Evolutionary conservation across 2,888 invertebrate species (phyloP), one percentile per base, ranked within the genome.

Genomic region (Mythimna vitellina): DNA sequence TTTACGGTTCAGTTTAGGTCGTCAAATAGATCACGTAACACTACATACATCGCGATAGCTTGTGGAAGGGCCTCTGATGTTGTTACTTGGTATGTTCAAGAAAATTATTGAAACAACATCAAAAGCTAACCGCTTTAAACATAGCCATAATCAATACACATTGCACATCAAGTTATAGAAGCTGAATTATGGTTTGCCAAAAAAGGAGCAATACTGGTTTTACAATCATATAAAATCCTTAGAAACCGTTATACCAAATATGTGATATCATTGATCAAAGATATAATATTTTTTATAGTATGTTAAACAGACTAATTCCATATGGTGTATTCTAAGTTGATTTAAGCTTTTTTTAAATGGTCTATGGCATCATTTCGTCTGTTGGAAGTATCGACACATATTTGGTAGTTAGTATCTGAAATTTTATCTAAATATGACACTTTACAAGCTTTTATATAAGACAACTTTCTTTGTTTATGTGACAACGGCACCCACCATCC

Each of bases 61-160:
- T 0, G 42, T 14, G 14, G 5, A 12, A 14, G 12, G 12, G 42
- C 42, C 12, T 42, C 14, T 42, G 14, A 14, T 14, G 20, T 38
- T 35, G 7, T 25, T 17, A n/a, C 5, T 17, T 35, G 6, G 12
- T 72, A 60, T 46, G 35, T 68, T 61, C 35, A 49, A 56, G 46
- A 54, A 61, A 67, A 22, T 61, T 51, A 38, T 12, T 38, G n/a
- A 63, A 38, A 7, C 12, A 68, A 56, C n/a, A 51, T 29, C 20
- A 4, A 63, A 61, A 62, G n/a, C 32, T 38, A 8, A 17, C 2
- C 17, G 0, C 1, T 68, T 1, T 38, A 25, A n/a, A 35, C n/a
- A 65, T 32, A 72, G 25, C 6, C 3, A 29, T 12, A 51, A 9
- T 17, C 6, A 8, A 38, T 29, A 25, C 14, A 63, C n/a, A 70